Base-by-base conservation (phyloP, 2,113 vertebrate genomes). In the Sarotherodon lohbergeri region DNA sequence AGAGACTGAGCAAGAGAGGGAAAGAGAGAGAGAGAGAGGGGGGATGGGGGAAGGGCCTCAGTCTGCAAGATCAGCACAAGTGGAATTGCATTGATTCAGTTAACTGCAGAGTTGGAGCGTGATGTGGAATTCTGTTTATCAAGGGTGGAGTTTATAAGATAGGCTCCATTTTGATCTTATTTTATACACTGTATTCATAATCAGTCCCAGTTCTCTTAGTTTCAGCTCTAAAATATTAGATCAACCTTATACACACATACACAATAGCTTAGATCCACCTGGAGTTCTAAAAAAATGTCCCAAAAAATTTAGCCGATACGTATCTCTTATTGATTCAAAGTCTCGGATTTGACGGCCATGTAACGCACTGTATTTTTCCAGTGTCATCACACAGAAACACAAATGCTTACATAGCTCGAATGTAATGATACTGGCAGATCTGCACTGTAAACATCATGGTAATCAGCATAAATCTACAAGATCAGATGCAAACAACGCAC, bases 1-100 rank as follows among this genome's bases (percentile, higher is more conserved):
- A 57, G 84, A 16, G 34, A 66, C 10, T 66, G 34, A 66, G 34
- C n/a, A 46, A 27, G 66, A 73, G 22, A 46, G 68, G 13, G 71
- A 52, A 68, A 41, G 80, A 56, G 66, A 82, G 85, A 24, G 82
- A 46, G 80, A 24, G 83, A 55, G 86, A 3, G 59, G 16, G 91
- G 17, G 66, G 88, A 55, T 91, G 94, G 95, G 95, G 95, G 95
- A 95, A 91, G 96, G 94, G 95, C 89, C 91, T 88, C 89, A 91
- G 93, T 94, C 94, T 96, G 96, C 95, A 94, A 95, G 91, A 96
- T 96, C 96, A 96, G 96, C 95, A 96, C 95, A 96, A 96, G 95
- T 96, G 95, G 94, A 95, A 96, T 96, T 95, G 94, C 95, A 96
- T 96, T 96, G 96, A 96, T 96, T 96, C 95, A 94, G 95, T 95